Evolutionary conservation across 2,888 invertebrate genomes (phyloP).

Genomic region (Apodemia duryi): DNA sequence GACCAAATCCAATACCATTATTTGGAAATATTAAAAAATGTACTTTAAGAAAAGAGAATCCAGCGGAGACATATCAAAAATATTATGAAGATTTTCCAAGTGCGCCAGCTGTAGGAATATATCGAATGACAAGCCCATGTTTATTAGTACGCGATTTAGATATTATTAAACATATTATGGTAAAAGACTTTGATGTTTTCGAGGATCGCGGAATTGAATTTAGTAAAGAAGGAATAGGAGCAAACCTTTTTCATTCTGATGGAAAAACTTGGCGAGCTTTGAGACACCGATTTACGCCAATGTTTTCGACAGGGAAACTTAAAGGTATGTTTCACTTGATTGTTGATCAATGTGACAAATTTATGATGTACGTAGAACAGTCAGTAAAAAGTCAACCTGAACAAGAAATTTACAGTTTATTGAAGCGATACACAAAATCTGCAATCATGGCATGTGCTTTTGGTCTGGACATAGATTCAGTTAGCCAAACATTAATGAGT

Average conservation of each 20-base stretch:
- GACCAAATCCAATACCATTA: constrained; percentile 41
- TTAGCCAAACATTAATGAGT: constrained; percentile 7
- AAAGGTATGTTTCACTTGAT: constrained; percentile 52
- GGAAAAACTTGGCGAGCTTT: constrained; percentile 49
- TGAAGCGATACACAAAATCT: constrained; percentile 6
- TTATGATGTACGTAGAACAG: background rate
- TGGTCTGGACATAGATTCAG: constrained; percentile 10
- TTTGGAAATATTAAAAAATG: constrained; percentile 46
- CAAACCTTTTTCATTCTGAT: constrained; percentile 48
- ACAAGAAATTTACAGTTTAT: background rate
- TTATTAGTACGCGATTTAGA: constrained; percentile 51
- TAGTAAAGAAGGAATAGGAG: constrained; percentile 44
- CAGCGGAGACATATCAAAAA: constrained; percentile 32
- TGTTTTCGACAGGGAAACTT: constrained; percentile 17
- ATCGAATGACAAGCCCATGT: constrained; percentile 44
- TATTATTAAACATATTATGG: constrained; percentile 15
- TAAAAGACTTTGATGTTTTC: constrained; percentile 35
- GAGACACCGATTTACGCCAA: constrained; percentile 30
- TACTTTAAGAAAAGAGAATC: constrained; percentile 35
- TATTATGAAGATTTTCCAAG: constrained; percentile 43
- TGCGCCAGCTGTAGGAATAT: constrained; percentile 52
- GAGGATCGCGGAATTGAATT: constrained; percentile 46
- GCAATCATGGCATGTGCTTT: constrained; percentile 19
- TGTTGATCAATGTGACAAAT: constrained; percentile 40
- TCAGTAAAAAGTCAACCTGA: background rate